These are phyloP conservation scores for Dermatemys mawii DNA, from an alignment of 2,113 vertebrate species.

Conservation along the genomic window DNA sequence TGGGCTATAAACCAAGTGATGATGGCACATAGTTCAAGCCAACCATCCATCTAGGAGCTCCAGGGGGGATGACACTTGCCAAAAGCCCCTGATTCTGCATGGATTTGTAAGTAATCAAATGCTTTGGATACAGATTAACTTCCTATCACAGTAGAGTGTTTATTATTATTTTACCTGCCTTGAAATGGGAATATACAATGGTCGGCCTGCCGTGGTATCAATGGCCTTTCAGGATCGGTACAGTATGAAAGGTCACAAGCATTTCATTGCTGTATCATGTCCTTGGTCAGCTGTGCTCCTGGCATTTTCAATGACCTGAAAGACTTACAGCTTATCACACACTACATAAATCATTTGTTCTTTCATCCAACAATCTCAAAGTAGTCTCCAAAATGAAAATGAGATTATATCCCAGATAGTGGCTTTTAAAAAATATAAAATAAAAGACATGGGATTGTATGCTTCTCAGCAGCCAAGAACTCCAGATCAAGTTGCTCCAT, in stretches of 20 bases:
- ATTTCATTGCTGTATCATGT: background rate
- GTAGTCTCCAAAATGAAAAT: background rate
- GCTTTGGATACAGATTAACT: background rate
- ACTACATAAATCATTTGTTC: background rate
- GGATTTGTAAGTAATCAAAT: background rate
- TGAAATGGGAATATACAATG: background rate
- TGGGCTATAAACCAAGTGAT: background rate
- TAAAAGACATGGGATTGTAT: background rate
- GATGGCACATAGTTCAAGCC: background rate
- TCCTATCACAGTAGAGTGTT: conserved; percentile 1
- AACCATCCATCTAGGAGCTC: background rate
- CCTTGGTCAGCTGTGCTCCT: background rate
- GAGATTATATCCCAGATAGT: background rate
- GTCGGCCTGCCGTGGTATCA: background rate
- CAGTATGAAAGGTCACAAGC: fast-evolving
- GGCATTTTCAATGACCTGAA: background rate
- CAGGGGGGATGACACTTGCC: background rate
- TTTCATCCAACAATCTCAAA: background rate
- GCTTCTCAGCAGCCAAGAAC: background rate
- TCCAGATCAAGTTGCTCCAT: background rate
- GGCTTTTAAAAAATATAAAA: background rate
- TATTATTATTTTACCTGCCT: background rate
- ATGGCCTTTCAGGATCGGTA: background rate
- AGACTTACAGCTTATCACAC: background rate
- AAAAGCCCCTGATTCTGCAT: background rate